A percentile compares a stretch with the other conserved stretches of the same genome.
Evolutionary conservation across 1,140 invertebrate genomes (phyloP).

Genomic region (Eumeta japonica): DNA sequence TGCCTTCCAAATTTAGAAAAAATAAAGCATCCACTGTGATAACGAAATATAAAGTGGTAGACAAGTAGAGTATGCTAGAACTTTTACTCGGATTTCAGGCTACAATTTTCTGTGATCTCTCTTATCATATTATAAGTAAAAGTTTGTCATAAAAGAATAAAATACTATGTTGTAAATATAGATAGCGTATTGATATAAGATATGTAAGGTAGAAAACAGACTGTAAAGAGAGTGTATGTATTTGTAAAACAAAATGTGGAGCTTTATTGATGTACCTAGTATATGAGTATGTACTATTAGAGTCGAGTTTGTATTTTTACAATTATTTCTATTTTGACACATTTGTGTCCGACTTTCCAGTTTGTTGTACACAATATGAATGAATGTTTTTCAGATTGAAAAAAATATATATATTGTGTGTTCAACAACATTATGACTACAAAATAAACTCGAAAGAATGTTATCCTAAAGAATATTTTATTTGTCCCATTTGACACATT

Average conservation of each 20-base stretch:
- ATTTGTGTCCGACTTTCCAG: conserved; percentile 37
- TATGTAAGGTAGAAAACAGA: conserved; percentile 36
- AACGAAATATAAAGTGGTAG: conserved; percentile 52
- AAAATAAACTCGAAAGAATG: conserved; percentile 46
- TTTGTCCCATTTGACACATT: no score
- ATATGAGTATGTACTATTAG: conserved; percentile 44
- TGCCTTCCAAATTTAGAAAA: no score
- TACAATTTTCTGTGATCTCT: conserved; percentile 62
- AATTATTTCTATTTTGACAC: conserved; percentile 46
- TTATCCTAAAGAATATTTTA: no score
- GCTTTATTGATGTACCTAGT: conserved; percentile 57
- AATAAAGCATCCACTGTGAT: conserved; percentile 51
- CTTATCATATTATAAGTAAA: conserved; percentile 55
- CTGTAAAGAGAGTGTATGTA: conserved; percentile 52
- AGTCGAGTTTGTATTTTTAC: conserved; percentile 56
- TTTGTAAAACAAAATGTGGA: conserved; percentile 57
- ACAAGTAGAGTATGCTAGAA: conserved; percentile 45
- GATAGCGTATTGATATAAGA: conserved; percentile 23
- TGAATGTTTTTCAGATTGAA: conserved; percentile 28
- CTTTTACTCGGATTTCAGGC: conserved; percentile 56
- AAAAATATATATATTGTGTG: no score
- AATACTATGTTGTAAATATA: conserved; percentile 45
- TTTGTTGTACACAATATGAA: conserved; percentile 43
- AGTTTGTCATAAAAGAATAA: conserved; percentile 42
- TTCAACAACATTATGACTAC: conserved; percentile 45